Conservation (phyloP, 2,888 invertebrate genomes). For the Drosophila trichaetosa region DNA sequence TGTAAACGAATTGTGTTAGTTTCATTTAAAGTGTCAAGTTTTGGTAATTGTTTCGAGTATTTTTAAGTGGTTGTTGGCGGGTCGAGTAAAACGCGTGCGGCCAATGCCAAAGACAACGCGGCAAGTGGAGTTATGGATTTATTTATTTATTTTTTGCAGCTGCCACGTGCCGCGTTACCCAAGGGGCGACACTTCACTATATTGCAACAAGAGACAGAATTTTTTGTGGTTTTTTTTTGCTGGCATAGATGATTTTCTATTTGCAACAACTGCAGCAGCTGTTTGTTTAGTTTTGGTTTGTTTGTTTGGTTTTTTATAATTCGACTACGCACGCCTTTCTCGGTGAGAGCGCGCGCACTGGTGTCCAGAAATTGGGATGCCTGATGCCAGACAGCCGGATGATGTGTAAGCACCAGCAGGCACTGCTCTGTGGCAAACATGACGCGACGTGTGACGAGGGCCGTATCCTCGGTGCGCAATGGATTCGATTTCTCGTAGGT, state of each 20-base stretch:
- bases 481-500: constrained; percentile 99
- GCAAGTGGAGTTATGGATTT: constrained; percentile 64
- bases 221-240: constrained; percentile 42
- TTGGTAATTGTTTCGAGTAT: background rate
- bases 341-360: constrained; percentile 95
- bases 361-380: constrained; percentile 98
- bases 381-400: constrained; percentile 99
- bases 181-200: constrained; percentile 71
- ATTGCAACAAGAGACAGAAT: constrained; percentile 56
- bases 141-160: background rate
- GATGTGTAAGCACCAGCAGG: constrained; percentile 97
- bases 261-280: constrained; percentile 36
- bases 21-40: background rate
- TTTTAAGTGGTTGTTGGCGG: background rate
- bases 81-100: constrained; percentile 77
- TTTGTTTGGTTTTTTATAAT: background rate
- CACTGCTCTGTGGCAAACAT: constrained; percentile 99
- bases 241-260: constrained; percentile 53
- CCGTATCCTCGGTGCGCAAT: constrained; percentile 97
- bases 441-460: constrained; percentile 95
- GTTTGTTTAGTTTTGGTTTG: constrained; percentile 6
- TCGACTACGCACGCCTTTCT: constrained; percentile 92
- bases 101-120: constrained; percentile 78
- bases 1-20: background rate
- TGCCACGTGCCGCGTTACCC: constrained; percentile 64